These are phyloP conservation scores for Drosophila aff. DNA, from an alignment of 1,140 invertebrate genomes.

Conservation along the genomic window DNA sequence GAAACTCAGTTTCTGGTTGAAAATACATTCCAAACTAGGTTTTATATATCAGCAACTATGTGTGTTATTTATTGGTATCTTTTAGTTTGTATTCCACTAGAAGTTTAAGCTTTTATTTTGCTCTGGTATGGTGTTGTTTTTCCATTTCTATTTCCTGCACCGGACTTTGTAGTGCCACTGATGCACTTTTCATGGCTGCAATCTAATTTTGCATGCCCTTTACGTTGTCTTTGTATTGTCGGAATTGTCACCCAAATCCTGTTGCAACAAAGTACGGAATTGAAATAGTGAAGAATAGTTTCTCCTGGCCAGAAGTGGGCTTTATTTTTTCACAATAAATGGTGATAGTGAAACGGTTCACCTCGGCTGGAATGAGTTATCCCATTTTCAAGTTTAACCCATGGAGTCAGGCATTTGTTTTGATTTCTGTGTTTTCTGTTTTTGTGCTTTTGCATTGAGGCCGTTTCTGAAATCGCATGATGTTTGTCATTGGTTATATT, in stretches of 20 bases:
- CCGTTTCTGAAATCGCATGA: slow-evolving; percentile 27
- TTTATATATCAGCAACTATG: background rate
- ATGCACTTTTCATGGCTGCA: slow-evolving; percentile 47
- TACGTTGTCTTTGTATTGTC: slow-evolving; percentile 20
- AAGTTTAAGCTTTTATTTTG: background rate
- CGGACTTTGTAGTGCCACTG: slow-evolving; percentile 26
- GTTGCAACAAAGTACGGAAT: slow-evolving; percentile 23
- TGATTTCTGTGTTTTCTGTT: background rate
- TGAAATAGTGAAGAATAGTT: background rate
- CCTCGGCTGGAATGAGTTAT: background rate
- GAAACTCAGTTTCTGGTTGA: background rate
- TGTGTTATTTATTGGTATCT: background rate
- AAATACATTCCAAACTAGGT: background rate
- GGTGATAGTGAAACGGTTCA: slow-evolving; percentile 1
- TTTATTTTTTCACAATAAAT: slow-evolving; percentile 17
- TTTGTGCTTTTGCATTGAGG: background rate
- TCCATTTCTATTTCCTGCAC: slow-evolving; percentile 2
- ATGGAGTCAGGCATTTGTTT: slow-evolving; percentile 27
- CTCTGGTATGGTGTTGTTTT: background rate
- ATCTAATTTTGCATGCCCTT: slow-evolving; percentile 54
- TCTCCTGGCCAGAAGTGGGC: slow-evolving; percentile 5
- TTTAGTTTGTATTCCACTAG: background rate
- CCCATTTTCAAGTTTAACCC: slow-evolving; percentile 19
- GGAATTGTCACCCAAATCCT: slow-evolving; percentile 44
- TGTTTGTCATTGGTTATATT: slow-evolving; percentile 11